Conservation (phyloP, 2,888 invertebrate species). For the Mystacides longicornis region DNA sequence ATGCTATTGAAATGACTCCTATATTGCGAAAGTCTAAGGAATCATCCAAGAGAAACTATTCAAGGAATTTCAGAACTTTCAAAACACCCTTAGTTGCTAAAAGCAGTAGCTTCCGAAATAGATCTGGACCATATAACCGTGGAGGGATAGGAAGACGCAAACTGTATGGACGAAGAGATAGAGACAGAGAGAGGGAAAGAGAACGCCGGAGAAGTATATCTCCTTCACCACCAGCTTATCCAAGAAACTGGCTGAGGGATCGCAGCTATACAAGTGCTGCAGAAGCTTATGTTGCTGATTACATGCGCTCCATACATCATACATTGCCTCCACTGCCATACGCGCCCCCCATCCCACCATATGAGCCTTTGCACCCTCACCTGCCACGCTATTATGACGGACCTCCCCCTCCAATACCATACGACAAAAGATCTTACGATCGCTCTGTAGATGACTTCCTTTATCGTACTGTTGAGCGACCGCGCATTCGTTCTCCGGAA, state of each 20-base stretch:
- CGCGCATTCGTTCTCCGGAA: constrained; percentile 54
- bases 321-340: constrained; percentile 80
- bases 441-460: constrained; percentile 83
- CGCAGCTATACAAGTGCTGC: constrained; percentile 45
- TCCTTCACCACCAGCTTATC: constrained; percentile 39
- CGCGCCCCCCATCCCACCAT: constrained; percentile 58
- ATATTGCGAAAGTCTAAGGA: constrained; percentile 81
- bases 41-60: constrained; percentile 57
- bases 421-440: constrained; percentile 77
- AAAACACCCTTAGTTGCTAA: constrained; percentile 44
- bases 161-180: constrained; percentile 58
- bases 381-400: constrained; percentile 76
- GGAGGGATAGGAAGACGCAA: constrained; percentile 48
- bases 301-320: constrained; percentile 83
- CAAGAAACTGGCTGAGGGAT: constrained; percentile 44
- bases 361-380: constrained; percentile 60
- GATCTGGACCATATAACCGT: constrained; percentile 40
- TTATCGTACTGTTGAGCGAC: constrained; percentile 68
- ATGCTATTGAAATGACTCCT: constrained; percentile 82
- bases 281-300: constrained; percentile 84
- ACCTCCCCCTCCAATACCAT: constrained; percentile 57
- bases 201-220: constrained; percentile 44
- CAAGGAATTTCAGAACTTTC: constrained; percentile 43
- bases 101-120: constrained; percentile 46
- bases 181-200: constrained; percentile 38